Base-by-base conservation (phyloP, 2,113 vertebrate genomes). In the Antennarius striatus region DNA sequence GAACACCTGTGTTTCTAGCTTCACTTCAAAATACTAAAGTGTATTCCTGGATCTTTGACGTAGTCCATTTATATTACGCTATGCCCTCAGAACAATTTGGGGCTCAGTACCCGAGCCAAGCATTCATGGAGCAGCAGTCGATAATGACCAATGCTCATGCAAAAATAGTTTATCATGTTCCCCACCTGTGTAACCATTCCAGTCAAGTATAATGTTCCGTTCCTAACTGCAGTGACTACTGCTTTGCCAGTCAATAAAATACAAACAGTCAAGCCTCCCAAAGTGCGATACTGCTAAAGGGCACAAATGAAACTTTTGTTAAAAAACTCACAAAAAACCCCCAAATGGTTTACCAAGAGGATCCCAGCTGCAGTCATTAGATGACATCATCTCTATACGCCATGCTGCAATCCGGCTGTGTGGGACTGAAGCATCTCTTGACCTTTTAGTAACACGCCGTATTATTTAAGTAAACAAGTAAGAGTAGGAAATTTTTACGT, bases 361-460 rank as follows among this genome's bases (percentile, higher is more conserved):
- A 65, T 47, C 84, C 79, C 85, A 84, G 75, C 82, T 85, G 82
- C 75, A 59, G 50, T 76, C 77, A 81, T 73, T 71, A 66, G 67
- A 84, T 88, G 83, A 89, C 75, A 77, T 86, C 85, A 86, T 83
- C 80, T 88, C 72, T 48, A 71, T 61, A 72, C 55, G 58, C 60
- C 46, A 12, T 15, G 48, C 54, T 65, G 40, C 30, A 68, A 63
- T 43, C 66, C 47, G 60, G 59, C 75, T 79, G 49, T 32, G 58
- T 63, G 64, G 58, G 53, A 48, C 22, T 16, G 52, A 75, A 22
- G 54, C 69, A 62, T 63, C 54, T 63, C 48, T 36, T 36, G 53
- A 57, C 56, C 40, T 68, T 48, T 61, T 12, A 48, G 66, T 54
- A 65, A 48, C 67, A 70, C n/a, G 14, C 7, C 17, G 7, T 9